These are phyloP conservation scores for Boloria selene DNA, from an alignment of 2,888 invertebrate species.

Conservation along the genomic window DNA sequence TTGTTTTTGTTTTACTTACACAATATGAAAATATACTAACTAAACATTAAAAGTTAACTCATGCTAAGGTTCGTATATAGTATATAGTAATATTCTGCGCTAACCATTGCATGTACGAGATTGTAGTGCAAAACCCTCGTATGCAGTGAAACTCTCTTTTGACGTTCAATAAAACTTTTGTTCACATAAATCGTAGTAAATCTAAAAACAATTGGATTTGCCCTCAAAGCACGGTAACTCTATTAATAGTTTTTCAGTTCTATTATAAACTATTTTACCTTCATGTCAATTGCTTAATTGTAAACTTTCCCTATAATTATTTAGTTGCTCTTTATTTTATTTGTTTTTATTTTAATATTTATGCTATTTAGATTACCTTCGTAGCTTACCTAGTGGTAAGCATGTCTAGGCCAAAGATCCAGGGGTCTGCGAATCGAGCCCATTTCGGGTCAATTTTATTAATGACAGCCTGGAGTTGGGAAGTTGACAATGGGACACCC, in stretches of 20 bases:
- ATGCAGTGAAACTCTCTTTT: constrained; percentile 31
- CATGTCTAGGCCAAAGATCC: no score
- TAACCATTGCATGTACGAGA: constrained; percentile 26
- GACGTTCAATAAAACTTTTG: constrained; percentile 38
- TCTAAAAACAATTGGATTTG: constrained; percentile 34
- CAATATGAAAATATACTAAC: not conserved
- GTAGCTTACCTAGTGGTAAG: no score
- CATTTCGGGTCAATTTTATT: no score
- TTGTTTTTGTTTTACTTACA: not conserved
- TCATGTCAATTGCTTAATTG: constrained; percentile 19
- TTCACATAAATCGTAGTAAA: constrained; percentile 29
- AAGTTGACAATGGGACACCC: no score
- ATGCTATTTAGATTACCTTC: no score
- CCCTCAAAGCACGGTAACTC: constrained; percentile 27
- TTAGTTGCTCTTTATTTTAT: not conserved
- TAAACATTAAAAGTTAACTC: constrained; percentile 4
- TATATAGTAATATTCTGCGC: constrained; percentile 25
- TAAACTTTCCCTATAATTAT: not conserved
- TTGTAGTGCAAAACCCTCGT: constrained; percentile 20
- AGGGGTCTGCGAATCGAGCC: no score
- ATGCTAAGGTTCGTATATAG: constrained; percentile 18
- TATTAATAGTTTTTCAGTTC: constrained; percentile 27
- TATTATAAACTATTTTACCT: constrained; percentile 27
- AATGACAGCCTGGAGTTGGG: no score
- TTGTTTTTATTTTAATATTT: no score